A percentile compares a stretch with the other conserved stretches of the same genome.
Conservation (phyloP, 2,113 vertebrate species). For the Onychorhynchus coronatus region DNA sequence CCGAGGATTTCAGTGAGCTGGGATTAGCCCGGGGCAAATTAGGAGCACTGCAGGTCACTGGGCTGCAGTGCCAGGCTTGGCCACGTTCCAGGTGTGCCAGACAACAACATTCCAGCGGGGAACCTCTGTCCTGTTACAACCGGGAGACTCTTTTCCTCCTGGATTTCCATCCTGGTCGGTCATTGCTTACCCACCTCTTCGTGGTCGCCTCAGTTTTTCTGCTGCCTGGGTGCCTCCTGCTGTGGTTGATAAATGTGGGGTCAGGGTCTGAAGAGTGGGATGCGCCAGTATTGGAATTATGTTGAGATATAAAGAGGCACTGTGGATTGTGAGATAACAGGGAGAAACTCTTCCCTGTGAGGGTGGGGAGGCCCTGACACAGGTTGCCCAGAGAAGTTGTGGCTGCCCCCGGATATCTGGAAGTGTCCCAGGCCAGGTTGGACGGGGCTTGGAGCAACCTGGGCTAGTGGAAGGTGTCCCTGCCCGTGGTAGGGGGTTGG, state of each 20-base stretch:
- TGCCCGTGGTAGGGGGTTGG: not conserved
- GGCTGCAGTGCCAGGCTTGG: not conserved
- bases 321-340: not conserved
- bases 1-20: not conserved
- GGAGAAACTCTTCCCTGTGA: not conserved
- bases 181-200: not conserved
- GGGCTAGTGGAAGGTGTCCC: rapidly evolving
- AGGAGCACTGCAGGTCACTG: not conserved
- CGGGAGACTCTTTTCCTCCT: not conserved
- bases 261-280: not conserved
- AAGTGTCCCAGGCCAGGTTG: not conserved
- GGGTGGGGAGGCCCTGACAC: rapidly evolving
- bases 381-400: not conserved
- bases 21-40: not conserved
- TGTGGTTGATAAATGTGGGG: rapidly evolving
- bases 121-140: rapidly evolving
- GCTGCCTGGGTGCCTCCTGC: not conserved
- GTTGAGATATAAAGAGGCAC: no score
- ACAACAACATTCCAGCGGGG: not conserved
- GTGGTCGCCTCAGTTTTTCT: not conserved
- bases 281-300: not conserved
- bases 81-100: no score
- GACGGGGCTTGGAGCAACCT: rapidly evolving
- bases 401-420: not conserved
- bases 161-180: not conserved